phyloP scores from a whole-genome alignment of 2,888 invertebrate species.

The Orthosia cruda region DNA sequence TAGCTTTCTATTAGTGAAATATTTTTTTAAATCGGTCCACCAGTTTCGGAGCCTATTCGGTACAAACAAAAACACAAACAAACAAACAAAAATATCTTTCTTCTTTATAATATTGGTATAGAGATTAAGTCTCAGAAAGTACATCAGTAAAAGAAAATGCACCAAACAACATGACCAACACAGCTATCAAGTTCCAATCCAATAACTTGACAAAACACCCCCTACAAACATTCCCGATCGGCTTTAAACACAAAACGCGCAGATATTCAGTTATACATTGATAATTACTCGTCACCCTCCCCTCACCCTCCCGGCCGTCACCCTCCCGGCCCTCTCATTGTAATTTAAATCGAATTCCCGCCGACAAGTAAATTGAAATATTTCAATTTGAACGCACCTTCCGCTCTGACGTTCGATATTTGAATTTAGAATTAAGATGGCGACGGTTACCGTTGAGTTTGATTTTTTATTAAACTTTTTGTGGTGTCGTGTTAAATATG shows the following conservation, averaged over 20 bases:
- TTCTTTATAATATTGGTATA: too few relatives aligned
- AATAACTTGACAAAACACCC: slow-evolving; percentile 38
- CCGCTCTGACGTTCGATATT: slow-evolving; percentile 79
- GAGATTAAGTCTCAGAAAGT: not conserved
- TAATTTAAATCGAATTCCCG: slow-evolving; percentile 91
- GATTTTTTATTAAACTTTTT: slow-evolving; percentile 19
- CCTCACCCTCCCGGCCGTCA: slow-evolving; percentile 50
- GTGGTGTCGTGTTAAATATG: not conserved
- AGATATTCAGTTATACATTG: slow-evolving; percentile 88
- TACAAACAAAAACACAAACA: too few relatives aligned
- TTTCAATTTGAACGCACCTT: slow-evolving; percentile 88
- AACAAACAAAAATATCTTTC: too few relatives aligned
- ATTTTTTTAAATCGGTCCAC: too few relatives aligned
- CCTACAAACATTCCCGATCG: slow-evolving; percentile 65
- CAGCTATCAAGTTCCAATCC: not conserved
- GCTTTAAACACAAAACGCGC: slow-evolving; percentile 76
- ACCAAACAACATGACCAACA: too few relatives aligned
- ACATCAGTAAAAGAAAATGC: not conserved
- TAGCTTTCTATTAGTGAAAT: too few relatives aligned
- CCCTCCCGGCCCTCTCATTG: slow-evolving; percentile 82
- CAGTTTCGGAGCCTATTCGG: too few relatives aligned
- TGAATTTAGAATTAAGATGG: slow-evolving; percentile 85
- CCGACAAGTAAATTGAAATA: slow-evolving; percentile 91
- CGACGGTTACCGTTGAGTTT: slow-evolving; percentile 66
- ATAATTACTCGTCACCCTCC: slow-evolving; percentile 79